A percentile compares a stretch with the other conserved stretches of the same genome.
Evolutionary conservation across 2,113 vertebrate genomes (phyloP).

Genomic region (Galbula dea): DNA sequence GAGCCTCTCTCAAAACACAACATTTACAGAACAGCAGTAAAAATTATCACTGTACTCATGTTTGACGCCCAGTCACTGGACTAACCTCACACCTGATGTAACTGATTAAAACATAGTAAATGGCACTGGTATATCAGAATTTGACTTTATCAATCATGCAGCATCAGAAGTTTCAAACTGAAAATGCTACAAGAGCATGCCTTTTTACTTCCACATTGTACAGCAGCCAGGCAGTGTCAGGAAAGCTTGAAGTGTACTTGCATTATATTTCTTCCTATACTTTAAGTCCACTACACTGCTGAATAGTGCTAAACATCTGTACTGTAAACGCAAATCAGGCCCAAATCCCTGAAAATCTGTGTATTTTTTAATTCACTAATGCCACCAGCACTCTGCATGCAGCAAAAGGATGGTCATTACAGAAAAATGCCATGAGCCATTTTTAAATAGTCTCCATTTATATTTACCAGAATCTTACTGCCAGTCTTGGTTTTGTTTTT

Average conservation of each 20-base stretch:
- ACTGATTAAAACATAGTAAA: neutral
- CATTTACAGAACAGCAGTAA: conserved; percentile 2
- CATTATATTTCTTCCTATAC: neutral
- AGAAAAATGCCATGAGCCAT: neutral
- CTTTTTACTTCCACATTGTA: neutral
- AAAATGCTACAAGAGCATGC: neutral
- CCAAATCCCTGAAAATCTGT: neutral
- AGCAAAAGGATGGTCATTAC: neutral
- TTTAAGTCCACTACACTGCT: neutral
- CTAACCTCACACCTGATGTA: neutral
- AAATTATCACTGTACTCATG: neutral
- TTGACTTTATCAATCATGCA: neutral
- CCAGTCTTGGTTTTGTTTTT: neutral
- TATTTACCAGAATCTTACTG: conserved; percentile 10
- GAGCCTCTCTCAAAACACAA: neutral
- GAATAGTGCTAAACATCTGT: neutral
- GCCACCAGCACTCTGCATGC: neutral
- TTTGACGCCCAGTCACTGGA: neutral
- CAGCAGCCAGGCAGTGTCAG: neutral
- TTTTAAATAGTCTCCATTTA: conserved; percentile 24
- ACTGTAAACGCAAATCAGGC: neutral
- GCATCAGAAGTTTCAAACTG: neutral
- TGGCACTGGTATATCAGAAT: neutral
- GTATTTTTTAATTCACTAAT: neutral
- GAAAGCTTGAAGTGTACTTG: neutral